Evolutionary conservation across 2,888 invertebrate genomes (phyloP).

Genomic region (Cerastis leucographa): DNA sequence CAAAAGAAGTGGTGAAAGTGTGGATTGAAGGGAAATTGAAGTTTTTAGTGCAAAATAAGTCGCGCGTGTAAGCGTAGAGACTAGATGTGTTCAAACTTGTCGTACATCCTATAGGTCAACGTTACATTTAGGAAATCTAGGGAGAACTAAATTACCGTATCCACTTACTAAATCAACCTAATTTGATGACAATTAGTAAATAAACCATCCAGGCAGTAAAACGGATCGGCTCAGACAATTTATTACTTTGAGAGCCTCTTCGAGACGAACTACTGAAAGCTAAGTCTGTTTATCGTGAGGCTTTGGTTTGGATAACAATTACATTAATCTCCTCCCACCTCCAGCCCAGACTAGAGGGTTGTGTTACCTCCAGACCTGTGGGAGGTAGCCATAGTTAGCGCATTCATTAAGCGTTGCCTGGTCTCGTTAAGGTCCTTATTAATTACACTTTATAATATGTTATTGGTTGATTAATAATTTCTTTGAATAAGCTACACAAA

Average conservation of each 20-base stretch:
- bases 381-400: not conserved
- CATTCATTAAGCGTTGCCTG: slow-evolving; percentile 31
- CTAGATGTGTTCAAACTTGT: not conserved
- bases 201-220: slow-evolving; percentile 6
- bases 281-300: slow-evolving; percentile 13
- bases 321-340: slow-evolving; percentile 28
- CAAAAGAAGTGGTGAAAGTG: no score
- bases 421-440: slow-evolving; percentile 23
- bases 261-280: slow-evolving; percentile 13
- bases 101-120: no score
- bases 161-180: not conserved
- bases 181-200: slow-evolving; percentile 17
- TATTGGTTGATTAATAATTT: not conserved
- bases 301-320: slow-evolving; percentile 36
- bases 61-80: not conserved
- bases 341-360: not conserved
- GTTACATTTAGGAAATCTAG: not conserved
- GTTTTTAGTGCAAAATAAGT: no score
- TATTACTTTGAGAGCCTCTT: slow-evolving; percentile 46
- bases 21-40: no score
- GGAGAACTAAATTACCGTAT: not conserved
- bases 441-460: not conserved
- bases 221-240: slow-evolving; percentile 13
- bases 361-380: not conserved
- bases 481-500: not conserved